phyloP scores from a whole-genome alignment of 2,888 invertebrate species.

The Erebia aethiops region DNA sequence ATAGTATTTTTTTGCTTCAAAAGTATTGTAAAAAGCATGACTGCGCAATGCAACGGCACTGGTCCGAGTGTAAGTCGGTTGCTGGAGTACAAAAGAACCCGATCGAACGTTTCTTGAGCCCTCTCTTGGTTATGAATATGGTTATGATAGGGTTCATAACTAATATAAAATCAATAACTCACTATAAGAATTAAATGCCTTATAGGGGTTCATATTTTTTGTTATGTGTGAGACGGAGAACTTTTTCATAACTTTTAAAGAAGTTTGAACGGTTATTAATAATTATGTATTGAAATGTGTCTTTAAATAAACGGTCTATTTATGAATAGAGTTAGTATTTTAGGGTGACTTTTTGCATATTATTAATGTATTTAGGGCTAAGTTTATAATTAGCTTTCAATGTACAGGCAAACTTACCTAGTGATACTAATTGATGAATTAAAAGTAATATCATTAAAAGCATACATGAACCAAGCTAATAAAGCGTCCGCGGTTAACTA shows the following conservation, averaged over 20 bases:
- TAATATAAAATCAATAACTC: slow-evolving; percentile 66
- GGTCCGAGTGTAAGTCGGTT: slow-evolving; percentile 68
- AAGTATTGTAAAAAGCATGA: slow-evolving; percentile 61
- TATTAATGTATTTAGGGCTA: neutral
- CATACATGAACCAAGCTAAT: slow-evolving; percentile 31
- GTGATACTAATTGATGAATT: slow-evolving; percentile 4
- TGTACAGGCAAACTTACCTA: slow-evolving; percentile 26
- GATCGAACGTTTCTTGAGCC: slow-evolving; percentile 59
- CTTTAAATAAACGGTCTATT: neutral
- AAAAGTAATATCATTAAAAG: slow-evolving; percentile 15
- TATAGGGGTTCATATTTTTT: slow-evolving; percentile 6
- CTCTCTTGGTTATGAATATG: slow-evolving; percentile 55
- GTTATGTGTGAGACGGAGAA: neutral
- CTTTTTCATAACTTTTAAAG: slow-evolving; percentile 2
- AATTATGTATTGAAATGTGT: neutral
- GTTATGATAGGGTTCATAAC: slow-evolving; percentile 67
- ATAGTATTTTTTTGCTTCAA: slow-evolving; percentile 51
- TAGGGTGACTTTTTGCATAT: neutral
- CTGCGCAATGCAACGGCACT: slow-evolving; percentile 65
- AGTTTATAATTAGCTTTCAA: neutral
- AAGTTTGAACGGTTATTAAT: neutral
- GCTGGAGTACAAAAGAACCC: slow-evolving; percentile 69
- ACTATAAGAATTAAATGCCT: slow-evolving; percentile 24
- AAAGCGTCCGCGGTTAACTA: slow-evolving; percentile 30
- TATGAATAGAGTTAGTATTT: neutral